A percentile compares a stretch with the other conserved stretches of the same genome.
Conservation (phyloP, 2,797 vertebrate species). For the Spheniscus humboldti region DNA sequence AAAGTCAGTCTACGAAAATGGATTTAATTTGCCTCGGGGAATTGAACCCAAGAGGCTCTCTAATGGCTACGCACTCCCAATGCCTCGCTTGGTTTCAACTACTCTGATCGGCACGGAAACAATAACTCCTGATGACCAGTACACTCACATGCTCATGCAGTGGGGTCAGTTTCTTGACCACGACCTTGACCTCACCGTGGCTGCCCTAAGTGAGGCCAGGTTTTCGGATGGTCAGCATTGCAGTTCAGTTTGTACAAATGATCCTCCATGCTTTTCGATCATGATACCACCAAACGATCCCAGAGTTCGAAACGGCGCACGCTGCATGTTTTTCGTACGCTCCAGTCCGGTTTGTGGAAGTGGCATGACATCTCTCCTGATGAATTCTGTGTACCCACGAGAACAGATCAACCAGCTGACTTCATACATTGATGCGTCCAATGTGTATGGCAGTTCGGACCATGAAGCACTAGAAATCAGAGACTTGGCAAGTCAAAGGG, state of each 20-base stretch:
- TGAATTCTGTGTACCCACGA: constrained; percentile 96
- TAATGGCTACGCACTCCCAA: constrained; percentile 84
- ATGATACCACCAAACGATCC: constrained; percentile 91
- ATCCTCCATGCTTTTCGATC: constrained; percentile 94
- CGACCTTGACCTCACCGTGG: constrained; percentile 93
- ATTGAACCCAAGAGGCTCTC: constrained; percentile 76
- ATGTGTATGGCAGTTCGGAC: constrained; percentile 91
- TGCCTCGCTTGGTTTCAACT: constrained; percentile 92
- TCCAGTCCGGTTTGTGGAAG: constrained; percentile 97
- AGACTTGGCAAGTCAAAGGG: constrained; percentile 92
- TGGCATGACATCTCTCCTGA: constrained; percentile 95
- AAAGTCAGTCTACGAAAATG: constrained; percentile 94
- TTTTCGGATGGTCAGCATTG: constrained; percentile 96
- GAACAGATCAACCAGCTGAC: constrained; percentile 99
- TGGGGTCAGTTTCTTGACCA: constrained; percentile 99
- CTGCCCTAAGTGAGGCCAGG: constrained; percentile 91
- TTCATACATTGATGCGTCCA: constrained; percentile 94
- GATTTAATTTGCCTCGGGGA: constrained; percentile 93
- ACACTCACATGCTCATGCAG: constrained; percentile 98
- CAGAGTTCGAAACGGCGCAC: constrained; percentile 82
- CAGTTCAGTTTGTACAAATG: constrained; percentile 87
- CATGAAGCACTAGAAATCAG: constrained; percentile 89
- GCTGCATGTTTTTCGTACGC: constrained; percentile 97
- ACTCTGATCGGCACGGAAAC: constrained; percentile 89
- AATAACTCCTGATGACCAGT: constrained; percentile 88